These are phyloP conservation scores for Lutjanus erythropterus DNA, from an alignment of 2,113 vertebrate genomes.

Conservation along the genomic window DNA sequence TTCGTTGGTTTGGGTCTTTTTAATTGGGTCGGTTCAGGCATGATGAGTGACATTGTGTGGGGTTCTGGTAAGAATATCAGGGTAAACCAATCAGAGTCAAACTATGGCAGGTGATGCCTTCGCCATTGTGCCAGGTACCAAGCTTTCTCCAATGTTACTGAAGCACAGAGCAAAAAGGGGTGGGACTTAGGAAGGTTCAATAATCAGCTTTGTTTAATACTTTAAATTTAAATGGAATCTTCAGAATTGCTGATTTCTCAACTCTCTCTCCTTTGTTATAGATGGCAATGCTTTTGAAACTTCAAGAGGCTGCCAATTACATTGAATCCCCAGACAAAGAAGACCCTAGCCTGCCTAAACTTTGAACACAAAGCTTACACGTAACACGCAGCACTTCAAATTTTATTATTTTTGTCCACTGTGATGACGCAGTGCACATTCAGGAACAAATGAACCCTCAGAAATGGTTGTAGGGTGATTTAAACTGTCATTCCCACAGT, in stretches of 20 bases:
- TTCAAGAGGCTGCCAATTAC: conserved; percentile 98
- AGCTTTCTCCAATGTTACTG: too few species aligned
- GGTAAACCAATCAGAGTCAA: too few species aligned
- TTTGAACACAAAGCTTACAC: conserved; percentile 67
- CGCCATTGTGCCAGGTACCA: too few species aligned
- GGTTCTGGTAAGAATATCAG: too few species aligned
- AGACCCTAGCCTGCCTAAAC: conserved; percentile 90
- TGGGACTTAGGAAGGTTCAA: too few species aligned
- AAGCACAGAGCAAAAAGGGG: too few species aligned
- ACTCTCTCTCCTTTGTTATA: conserved; percentile 70
- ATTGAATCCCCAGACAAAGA: conserved; percentile 97
- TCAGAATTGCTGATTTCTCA: conserved; percentile 11
- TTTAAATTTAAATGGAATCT: background rate
- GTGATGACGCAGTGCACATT: conserved; percentile 50
- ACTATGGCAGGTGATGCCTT: too few species aligned
- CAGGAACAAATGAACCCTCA: conserved; percentile 51
- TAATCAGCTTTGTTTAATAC: background rate
- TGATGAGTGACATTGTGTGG: too few species aligned
- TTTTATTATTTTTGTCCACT: conserved; percentile 18
- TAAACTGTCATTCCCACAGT: conserved; percentile 39
- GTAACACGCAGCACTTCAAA: conserved; percentile 37
- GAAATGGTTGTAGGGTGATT: conserved; percentile 43
- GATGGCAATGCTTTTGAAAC: conserved; percentile 99
- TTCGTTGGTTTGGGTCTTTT: too few species aligned
- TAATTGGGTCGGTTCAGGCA: too few species aligned